phyloP scores from a whole-genome alignment of 2,797 vertebrate species.

The Heteromormyrus szaboi region DNA sequence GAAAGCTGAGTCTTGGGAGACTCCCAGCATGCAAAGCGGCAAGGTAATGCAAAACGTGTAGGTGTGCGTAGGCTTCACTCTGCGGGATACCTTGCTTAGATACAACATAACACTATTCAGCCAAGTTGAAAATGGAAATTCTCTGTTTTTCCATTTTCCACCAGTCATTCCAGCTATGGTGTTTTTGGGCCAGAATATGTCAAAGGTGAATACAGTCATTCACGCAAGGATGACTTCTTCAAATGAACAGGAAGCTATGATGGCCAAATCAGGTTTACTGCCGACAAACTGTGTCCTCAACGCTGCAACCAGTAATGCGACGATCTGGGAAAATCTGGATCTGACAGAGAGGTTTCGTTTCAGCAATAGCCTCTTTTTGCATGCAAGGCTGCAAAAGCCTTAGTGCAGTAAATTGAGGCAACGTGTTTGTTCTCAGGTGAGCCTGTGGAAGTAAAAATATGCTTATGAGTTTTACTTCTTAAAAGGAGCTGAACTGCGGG shows the following conservation, averaged over 20 bases:
- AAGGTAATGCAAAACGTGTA: background rate
- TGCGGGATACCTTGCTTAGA: background rate
- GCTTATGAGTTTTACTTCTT: background rate
- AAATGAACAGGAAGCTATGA: background rate
- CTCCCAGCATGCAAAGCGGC: constrained; percentile 13
- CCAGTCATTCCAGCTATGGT: background rate
- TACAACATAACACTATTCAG: background rate
- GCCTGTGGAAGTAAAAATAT: background rate
- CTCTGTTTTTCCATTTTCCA: background rate
- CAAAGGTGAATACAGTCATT: background rate
- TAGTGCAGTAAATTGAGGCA: background rate
- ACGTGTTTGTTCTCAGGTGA: background rate
- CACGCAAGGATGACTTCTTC: background rate
- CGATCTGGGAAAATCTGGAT: background rate
- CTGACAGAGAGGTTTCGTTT: background rate
- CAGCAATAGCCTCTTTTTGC: background rate
- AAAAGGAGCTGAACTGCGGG: background rate
- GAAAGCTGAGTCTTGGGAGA: constrained; percentile 38
- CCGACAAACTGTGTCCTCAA: background rate
- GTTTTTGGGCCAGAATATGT: background rate
- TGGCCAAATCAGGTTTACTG: background rate
- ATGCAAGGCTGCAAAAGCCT: background rate
- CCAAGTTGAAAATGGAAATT: background rate
- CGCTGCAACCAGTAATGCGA: background rate
- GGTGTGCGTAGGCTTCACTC: background rate